These are phyloP conservation scores for Pseudomyrmex gracilis DNA, from an alignment of 1,140 invertebrate genomes.

Conservation along the genomic window DNA sequence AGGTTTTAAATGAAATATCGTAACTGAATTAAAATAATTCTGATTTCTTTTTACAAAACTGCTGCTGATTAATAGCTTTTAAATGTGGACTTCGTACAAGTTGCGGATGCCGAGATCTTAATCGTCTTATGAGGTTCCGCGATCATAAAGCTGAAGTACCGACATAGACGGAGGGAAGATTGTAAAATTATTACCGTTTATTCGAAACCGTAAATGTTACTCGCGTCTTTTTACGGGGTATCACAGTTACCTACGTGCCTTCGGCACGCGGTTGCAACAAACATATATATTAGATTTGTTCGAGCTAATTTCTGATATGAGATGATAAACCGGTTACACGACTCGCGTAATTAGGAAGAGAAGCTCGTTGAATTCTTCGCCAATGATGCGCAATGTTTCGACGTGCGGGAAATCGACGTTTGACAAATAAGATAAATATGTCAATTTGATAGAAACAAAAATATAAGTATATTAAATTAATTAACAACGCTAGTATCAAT, in stretches of 20 bases:
- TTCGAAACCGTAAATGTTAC: constrained; percentile 54
- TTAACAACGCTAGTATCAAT: background rate
- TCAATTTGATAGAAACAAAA: background rate
- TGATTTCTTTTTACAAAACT: too few relatives aligned
- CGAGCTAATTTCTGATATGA: constrained; percentile 52
- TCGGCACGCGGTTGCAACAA: background rate
- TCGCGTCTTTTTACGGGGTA: constrained; percentile 9
- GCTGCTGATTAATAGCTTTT: too few relatives aligned
- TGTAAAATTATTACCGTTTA: constrained; percentile 60
- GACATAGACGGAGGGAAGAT: constrained; percentile 32
- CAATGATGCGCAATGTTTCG: constrained; percentile 26
- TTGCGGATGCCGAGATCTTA: constrained; percentile 40
- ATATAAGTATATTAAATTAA: background rate
- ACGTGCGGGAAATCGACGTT: constrained; percentile 9
- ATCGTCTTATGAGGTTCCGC: constrained; percentile 55
- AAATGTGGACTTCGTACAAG: background rate
- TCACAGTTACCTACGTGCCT: constrained; percentile 40
- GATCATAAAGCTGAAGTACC: constrained; percentile 50
- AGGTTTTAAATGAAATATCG: background rate
- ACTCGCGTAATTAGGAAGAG: constrained; percentile 43
- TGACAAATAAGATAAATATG: constrained; percentile 7
- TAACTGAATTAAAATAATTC: too few relatives aligned
- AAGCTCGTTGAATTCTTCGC: constrained; percentile 16
- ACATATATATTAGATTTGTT: constrained; percentile 49
- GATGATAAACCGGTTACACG: constrained; percentile 52